Base-by-base conservation (phyloP, 1,140 invertebrate genomes). In the Copidosoma floridanum region DNA sequence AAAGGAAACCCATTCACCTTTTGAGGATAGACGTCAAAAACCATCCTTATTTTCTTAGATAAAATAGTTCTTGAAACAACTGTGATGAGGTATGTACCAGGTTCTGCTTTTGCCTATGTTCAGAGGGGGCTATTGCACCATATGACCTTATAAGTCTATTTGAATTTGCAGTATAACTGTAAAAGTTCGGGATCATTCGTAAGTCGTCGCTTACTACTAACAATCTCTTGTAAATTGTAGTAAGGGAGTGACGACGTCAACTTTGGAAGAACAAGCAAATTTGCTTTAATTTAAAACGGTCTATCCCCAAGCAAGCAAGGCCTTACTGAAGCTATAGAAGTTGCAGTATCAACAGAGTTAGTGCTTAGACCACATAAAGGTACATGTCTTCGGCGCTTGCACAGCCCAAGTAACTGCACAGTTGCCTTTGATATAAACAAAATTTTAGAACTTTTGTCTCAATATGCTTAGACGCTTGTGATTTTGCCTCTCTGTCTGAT, bases 31-130 rank as follows among this genome's bases (percentile, higher is more conserved):
- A 52, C 58, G 24, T 55, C 41, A 21, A 61, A 61, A 2, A 61
- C 58, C 0, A 48, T 44, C 2, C 52, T 20, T 0, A 53, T 18
- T 27, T 58, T 58, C 14, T 7, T n/a, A 6, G 2, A 4, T 29
- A 5, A 24, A 29, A 20, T 10, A 1, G 1, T 10, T 16, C 20
- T 21, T 18, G 52, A 50, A 3, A 60, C 24, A 1, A 60, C 57
- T 2, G n/a, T 57, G 41, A 23, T 57, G 43, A 1, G 54, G 54
- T 37, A 61, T 10, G 29, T 61, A 61, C 58, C 58, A 62, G 2
- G 46, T 23, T 1, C 21, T 23, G 21, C 5, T 12, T 5, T 44
- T 32, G 4, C 12, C 0, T 43, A 50, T 8, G 3, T 62, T 35
- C 2, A 0, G 14, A 0, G 3, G 2, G 5, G 24, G 46, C 1